Conservation (phyloP, 2,888 invertebrate species). For the Pyrochroa serraticornis region DNA sequence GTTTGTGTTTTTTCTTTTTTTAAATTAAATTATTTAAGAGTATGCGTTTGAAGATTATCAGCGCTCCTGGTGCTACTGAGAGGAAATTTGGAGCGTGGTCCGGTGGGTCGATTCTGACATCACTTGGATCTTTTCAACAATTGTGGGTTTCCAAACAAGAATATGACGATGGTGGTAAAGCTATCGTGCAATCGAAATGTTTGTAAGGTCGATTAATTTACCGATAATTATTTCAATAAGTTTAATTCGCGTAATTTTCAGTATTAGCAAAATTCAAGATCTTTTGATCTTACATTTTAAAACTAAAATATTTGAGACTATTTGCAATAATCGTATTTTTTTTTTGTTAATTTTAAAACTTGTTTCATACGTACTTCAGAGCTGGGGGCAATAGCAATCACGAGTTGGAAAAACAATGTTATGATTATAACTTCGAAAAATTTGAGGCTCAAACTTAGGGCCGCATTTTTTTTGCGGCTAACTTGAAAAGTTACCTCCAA, state of each 20-base stretch:
- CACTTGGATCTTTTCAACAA: constrained; percentile 76
- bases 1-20: background rate
- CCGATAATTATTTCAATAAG: background rate
- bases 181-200: constrained; percentile 56
- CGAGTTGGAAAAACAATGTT: no score
- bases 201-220: constrained; percentile 34
- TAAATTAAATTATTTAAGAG: constrained; percentile 55
- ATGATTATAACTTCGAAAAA: no score
- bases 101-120: constrained; percentile 76
- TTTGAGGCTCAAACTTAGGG: no score
- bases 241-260: background rate
- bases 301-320: no score
- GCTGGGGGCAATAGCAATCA: no score
- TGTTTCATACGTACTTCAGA: no score
- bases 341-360: no score
- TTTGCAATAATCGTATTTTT: no score
- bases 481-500: no score
- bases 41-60: constrained; percentile 73
- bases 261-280: background rate
- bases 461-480: no score
- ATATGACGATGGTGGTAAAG: constrained; percentile 74
- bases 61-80: constrained; percentile 69
- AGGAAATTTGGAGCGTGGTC: constrained; percentile 76
- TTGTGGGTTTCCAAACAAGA: constrained; percentile 80
- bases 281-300: no score